Base-by-base conservation (phyloP, 2,888 invertebrate genomes). In the Willowsia nigromaculata region DNA sequence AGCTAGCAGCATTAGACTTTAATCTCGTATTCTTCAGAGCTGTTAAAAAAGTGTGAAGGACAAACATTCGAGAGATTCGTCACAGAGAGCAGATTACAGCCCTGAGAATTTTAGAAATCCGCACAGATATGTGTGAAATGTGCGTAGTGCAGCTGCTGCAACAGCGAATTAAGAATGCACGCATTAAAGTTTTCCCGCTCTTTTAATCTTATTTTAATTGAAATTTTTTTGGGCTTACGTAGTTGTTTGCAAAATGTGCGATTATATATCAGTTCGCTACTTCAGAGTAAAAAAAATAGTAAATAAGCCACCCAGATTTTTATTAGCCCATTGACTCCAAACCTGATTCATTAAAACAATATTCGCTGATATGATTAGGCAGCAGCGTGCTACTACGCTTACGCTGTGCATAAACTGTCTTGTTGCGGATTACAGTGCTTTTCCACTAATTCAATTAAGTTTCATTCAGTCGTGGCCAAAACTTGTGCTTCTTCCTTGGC, bases 321-420 rank as follows among this genome's bases (percentile, higher is more conserved):
- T 88, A 88, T 88, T 88, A 78, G 88, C 83, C 78, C 83, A 88
- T 88, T 88, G 87, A 88, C 87, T 88, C 82, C 37, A 87, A 88
- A 88, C 87, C 81, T 88, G 82, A 82, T 82, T 88, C 81, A 87
- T 81, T 78, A 74, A n/a, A n/a, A n/a, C n/a, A n/a, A 74, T 50
- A 30, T 30, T 30, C 65, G 27, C 82, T 50, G 68, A 83, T 71
- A 50, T 81, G 81, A 81, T 81, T 81, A 62, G 37, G 62, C 62
- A 1, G 6, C 27, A 81, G 65, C 30, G 15, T 68, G 68, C 83
- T 83, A 59, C 81, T 18, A 25, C 43, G 18, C 53, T 80, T 80
- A 56, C 53, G 27, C 27, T 53, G 15, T 53, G n/a, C 53, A 27
- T 15, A 15, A 15, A 30, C 47, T 76, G 43, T 74, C 76, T 50